Base-by-base conservation (phyloP, 2,113 vertebrate genomes). In the Pomatostomus ruficeps region DNA sequence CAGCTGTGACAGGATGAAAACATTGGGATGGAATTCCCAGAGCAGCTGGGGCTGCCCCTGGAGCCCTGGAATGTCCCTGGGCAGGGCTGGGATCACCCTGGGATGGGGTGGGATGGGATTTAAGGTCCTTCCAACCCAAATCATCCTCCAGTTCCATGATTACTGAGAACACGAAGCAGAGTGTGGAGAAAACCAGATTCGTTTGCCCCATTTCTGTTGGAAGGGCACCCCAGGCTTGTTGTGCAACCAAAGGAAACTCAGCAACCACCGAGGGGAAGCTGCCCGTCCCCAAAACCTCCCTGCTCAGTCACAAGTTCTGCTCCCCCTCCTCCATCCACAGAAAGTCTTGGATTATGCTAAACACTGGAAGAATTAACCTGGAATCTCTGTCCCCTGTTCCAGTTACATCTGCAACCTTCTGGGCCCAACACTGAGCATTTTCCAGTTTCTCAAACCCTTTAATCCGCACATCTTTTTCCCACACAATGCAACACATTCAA, bases 401-500 rank as follows among this genome's bases (percentile, higher is more conserved):
- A 52, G 5, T 1, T 4, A 22, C 10, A 26, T 35, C 70, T 49
- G 51, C 51, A 23, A 15, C 7, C 36, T 62, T 20, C 46, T 7
- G 52, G 55, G 36, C 31, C 70, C 40, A 59, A 20, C 12, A 8
- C 2, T 0, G 2, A 38, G 36, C 14, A 19, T 25, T 24, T 21
- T 9, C n/a, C 57, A 67, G 31, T n/a, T n/a, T n/a, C n/a, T n/a
- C 35, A 79, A 26, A 20, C 1, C 24, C 10, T 11, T 52, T 2
- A 13, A 21, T 6, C 26, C 42, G 14, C 14, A 2, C 1, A 0
- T 1, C 1, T 10, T 35, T 18, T 31, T 38, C 7, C 48, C 12
- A 28, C 2, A 46, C 22, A 36, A 28, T 0, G 3, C 33, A 28
- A 11, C 12, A 22, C 0, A 0, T 1, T 2, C 10, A 20, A 59